Percentiles rank a stretch among this genome's conserved stretches.
These are phyloP conservation scores for Elysia chlorotica DNA, from an alignment of 1,140 invertebrate genomes.

Conservation along the genomic window DNA sequence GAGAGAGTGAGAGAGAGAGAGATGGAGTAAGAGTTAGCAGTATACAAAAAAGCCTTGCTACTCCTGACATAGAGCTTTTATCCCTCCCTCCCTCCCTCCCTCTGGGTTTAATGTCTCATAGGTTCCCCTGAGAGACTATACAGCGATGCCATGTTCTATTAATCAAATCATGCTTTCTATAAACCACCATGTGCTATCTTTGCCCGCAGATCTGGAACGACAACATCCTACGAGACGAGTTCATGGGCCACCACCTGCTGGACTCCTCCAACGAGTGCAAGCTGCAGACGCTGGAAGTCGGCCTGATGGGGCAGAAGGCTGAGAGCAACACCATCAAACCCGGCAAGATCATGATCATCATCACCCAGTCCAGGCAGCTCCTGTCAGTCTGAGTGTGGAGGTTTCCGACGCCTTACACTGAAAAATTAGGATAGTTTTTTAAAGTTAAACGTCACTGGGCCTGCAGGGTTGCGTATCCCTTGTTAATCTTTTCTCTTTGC, in stretches of 20 bases:
- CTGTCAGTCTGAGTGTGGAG: slow-evolving; percentile 37
- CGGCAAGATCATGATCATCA: slow-evolving; percentile 46
- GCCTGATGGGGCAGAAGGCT: slow-evolving; percentile 44
- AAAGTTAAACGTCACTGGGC: no score
- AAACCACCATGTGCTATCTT: not conserved
- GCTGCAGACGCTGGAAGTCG: slow-evolving; percentile 34
- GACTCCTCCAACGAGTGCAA: slow-evolving; percentile 46
- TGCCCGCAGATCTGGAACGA: slow-evolving; percentile 58
- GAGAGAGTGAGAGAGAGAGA: no score
- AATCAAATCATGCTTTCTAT: not conserved
- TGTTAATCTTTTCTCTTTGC: no score
- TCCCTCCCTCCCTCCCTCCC: no score
- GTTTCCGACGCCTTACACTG: no score
- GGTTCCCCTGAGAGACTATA: not conserved
- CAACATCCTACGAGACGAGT: slow-evolving; percentile 52
- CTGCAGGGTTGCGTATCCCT: no score
- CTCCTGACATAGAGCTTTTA: no score
- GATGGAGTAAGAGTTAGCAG: no score
- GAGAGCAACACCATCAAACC: slow-evolving; percentile 36
- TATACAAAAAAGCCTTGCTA: no score
- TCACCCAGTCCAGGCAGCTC: slow-evolving; percentile 43
- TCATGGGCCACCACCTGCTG: slow-evolving; percentile 56
- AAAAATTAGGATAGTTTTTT: no score
- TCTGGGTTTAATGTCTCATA: no score
- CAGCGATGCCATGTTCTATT: no score